Conservation (phyloP, 2,113 vertebrate species). For the Ctenodactylus gundi region DNA sequence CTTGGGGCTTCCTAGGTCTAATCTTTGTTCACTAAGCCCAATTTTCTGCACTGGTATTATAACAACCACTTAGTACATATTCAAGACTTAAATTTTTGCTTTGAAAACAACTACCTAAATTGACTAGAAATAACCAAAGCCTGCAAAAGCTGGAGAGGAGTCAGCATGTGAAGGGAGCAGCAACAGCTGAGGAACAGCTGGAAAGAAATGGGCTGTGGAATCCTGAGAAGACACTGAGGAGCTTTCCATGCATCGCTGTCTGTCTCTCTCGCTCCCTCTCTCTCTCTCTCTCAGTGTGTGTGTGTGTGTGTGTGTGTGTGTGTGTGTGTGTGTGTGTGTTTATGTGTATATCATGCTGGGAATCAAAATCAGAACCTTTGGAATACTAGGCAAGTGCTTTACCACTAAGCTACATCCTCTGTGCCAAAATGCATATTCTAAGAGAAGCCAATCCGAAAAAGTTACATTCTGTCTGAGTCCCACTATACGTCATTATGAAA, state of each 20-base stretch:
- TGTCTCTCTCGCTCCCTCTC: too few relatives aligned
- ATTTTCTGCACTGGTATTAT: neutral
- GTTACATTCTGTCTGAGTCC: neutral
- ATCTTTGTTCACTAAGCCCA: neutral
- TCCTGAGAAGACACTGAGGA: neutral
- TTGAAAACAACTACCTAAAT: neutral
- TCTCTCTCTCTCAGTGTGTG: too few relatives aligned
- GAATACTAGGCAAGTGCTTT: neutral
- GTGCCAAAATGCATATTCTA: neutral
- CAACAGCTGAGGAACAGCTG: neutral
- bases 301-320: neutral
- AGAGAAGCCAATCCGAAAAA: neutral
- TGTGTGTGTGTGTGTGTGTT: too few relatives aligned
- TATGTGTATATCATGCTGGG: neutral
- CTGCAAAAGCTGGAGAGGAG: neutral
- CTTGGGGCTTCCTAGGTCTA: neutral
- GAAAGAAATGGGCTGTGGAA: neutral
- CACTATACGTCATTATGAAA: neutral
- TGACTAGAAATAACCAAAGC: neutral
- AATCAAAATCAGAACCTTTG: neutral
- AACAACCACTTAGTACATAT: neutral
- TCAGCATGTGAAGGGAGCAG: neutral
- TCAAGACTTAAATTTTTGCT: neutral
- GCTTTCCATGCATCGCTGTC: too few relatives aligned
- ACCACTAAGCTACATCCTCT: neutral